Evolutionary conservation across 2,797 vertebrate genomes (phyloP).

Genomic region (Buphagus erythrorhynchus): DNA sequence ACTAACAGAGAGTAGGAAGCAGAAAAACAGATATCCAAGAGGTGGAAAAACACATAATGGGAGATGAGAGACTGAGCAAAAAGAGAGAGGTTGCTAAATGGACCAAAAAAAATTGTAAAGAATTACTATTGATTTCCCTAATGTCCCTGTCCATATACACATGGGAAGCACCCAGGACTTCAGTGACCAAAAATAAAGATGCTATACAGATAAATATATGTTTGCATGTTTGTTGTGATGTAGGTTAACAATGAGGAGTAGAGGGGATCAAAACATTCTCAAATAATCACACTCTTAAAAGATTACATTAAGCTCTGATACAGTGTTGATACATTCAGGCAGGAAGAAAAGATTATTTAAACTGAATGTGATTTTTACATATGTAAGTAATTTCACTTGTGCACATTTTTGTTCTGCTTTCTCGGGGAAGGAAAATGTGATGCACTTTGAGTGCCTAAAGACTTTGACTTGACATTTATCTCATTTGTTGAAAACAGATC

Average conservation of each 20-base stretch:
- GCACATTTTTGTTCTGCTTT: constrained; percentile 35
- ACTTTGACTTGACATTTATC: constrained; percentile 57
- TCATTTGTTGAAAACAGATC: constrained; percentile 64
- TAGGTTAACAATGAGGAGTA: neutral
- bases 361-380: constrained; percentile 36
- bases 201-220: neutral
- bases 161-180: neutral
- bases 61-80: neutral
- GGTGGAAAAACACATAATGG: neutral
- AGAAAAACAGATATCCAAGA: neutral
- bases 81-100: no score
- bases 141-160: neutral
- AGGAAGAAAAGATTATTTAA: constrained; percentile 57
- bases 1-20: neutral
- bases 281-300: constrained; percentile 44
- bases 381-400: constrained; percentile 64
- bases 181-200: neutral
- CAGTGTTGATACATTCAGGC: neutral
- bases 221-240: constrained; percentile 25
- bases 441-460: constrained; percentile 32
- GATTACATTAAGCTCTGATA: constrained; percentile 44
- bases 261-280: constrained; percentile 13
- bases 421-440: constrained; percentile 49
- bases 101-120: neutral
- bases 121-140: neutral